Evolutionary conservation across 2,113 vertebrate genomes (phyloP), one percentile per base, ranked within the genome.

Genomic region (Leucosticte australis): DNA sequence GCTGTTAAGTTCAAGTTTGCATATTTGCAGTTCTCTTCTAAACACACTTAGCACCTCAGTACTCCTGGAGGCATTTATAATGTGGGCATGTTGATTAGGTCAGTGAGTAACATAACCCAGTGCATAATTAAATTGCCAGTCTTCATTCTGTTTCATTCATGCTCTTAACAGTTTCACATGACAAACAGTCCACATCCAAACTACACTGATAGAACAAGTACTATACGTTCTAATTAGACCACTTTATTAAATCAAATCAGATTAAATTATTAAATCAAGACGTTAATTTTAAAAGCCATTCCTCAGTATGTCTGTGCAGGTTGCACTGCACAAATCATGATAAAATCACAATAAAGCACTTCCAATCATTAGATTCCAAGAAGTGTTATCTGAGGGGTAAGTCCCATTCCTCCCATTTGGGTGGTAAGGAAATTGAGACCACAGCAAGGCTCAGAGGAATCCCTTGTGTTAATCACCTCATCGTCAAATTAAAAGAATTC

Each of bases 131-230:
- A 86, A 83, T 86, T 64, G 74, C 42, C 31, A 91, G 70, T 67
- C 49, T 75, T 50, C 11, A 78, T 86, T 93, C n/a, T 74, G 49
- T 92, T 89, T 80, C 68, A 63, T 90, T 96, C 78, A 93, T 69
- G 80, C 55, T 76, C 21, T 74, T 62, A 92, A 78, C 31, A 62
- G 74, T 71, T 89, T 80, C 77, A 76, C 52, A 33, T 26, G 82
- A 79, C 68, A 74, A 95, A 67, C 3, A 64, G 33, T 62, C n/a
- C 42, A 76, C 50, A 55, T 50, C 15, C 62, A 74, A 91, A 65
- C 65, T 59, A 76, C 0, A 0, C 26, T 41, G 57, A 73, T 0
- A 41, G 73, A 95, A 90, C 42, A 90, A 76, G 41, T 52, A 64
- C 77, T 70, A 50, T 5, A 89, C 0, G 0, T 73, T 42, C 84